Evolutionary conservation across 2,797 vertebrate genomes (phyloP).

Genomic region (Cossypha heuglini): DNA sequence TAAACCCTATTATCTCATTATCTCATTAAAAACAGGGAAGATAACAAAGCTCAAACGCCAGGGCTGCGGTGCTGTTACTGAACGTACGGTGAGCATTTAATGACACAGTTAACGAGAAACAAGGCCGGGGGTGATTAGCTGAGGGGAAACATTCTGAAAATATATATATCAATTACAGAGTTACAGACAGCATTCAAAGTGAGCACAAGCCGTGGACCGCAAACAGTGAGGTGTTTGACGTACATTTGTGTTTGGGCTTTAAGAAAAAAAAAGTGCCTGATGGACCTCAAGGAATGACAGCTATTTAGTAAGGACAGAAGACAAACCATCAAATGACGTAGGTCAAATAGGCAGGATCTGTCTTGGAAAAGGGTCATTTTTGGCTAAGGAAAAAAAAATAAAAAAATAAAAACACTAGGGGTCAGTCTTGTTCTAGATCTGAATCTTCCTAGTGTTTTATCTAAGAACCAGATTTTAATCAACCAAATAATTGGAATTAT

Average conservation of each 20-base stretch:
- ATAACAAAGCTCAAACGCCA: background rate
- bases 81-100: background rate
- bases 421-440: slow-evolving; percentile 43
- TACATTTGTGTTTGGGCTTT: background rate
- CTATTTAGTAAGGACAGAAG: background rate
- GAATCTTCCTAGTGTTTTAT: background rate
- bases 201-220: background rate
- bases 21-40: background rate
- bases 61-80: background rate
- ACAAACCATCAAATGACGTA: background rate
- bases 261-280: background rate
- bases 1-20: background rate
- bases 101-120: background rate
- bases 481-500: background rate
- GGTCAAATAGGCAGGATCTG: background rate
- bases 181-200: background rate
- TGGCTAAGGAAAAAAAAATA: background rate
- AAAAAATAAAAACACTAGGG: background rate
- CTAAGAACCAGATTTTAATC: background rate
- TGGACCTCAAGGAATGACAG: background rate
- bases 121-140: background rate
- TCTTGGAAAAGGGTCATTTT: background rate
- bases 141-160: background rate
- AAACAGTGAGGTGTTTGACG: background rate
- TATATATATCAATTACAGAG: background rate